Conservation (phyloP, 2,113 vertebrate species). For the Fukomys damarensis region DNA sequence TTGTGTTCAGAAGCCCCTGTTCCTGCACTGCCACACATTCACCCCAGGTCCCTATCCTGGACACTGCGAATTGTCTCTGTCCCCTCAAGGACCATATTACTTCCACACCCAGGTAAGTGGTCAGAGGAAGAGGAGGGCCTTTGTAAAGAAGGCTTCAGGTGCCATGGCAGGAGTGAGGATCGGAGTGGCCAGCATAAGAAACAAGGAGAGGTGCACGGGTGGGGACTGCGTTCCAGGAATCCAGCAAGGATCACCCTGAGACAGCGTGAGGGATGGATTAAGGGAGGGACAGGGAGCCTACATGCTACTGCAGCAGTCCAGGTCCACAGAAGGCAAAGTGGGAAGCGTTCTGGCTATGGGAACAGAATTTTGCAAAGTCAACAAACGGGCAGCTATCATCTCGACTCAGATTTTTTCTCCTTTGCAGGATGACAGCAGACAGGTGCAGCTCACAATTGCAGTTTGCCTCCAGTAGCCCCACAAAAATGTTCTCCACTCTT, state of each 20-base stretch:
- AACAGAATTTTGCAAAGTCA: not conserved
- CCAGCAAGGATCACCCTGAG: not conserved
- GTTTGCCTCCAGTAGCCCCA: not conserved
- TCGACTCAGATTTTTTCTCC: not conserved
- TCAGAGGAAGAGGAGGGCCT: not conserved
- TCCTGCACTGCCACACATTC: not conserved
- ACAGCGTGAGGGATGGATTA: not conserved
- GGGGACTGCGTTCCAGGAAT: not conserved
- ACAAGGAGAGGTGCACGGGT: accelerated
- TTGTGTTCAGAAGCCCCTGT: not conserved
- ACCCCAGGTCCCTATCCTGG: not conserved
- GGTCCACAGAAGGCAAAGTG: accelerated
- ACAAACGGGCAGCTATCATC: not conserved
- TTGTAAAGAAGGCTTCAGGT: not conserved
- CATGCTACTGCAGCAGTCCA: not conserved
- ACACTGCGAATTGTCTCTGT: not conserved
- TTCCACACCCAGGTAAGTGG: not conserved
- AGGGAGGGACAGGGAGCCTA: not conserved
- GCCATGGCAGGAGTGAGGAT: not conserved
- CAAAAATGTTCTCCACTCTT: not conserved
- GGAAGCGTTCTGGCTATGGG: not conserved
- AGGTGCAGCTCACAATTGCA: not conserved
- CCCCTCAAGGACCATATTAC: not conserved
- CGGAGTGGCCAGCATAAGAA: not conserved
- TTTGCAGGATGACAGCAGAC: not conserved